Percentiles rank a stretch among this genome's conserved stretches.
phyloP scores from a whole-genome alignment of 64 coral and sea anemone genomes.

The Montipora sp. region DNA sequence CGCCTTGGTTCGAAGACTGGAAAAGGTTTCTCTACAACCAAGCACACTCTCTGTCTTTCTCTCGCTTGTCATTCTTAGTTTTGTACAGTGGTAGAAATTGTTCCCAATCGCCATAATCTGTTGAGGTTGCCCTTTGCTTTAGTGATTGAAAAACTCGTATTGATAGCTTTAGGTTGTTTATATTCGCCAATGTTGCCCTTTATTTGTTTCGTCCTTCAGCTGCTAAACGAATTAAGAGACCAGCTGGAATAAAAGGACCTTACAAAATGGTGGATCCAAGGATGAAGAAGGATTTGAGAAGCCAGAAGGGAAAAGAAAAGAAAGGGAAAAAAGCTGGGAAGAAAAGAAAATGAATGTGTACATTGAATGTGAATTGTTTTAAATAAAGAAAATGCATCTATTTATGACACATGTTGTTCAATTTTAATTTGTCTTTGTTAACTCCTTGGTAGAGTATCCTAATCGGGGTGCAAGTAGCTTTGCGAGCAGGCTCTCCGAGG shows the following conservation, averaged over 20 bases:
- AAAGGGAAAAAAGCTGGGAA: slow-evolving; percentile 58
- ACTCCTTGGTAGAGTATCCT: too few relatives aligned
- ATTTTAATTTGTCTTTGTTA: background rate
- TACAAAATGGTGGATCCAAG: slow-evolving; percentile 94
- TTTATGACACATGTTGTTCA: background rate
- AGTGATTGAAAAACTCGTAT: background rate
- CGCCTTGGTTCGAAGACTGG: too few relatives aligned
- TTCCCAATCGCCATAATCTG: too few relatives aligned
- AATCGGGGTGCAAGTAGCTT: too few relatives aligned
- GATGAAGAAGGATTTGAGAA: slow-evolving; percentile 96
- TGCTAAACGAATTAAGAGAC: slow-evolving; percentile 92
- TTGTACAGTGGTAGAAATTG: too few relatives aligned
- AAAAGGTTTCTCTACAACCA: too few relatives aligned
- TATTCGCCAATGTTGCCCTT: too few relatives aligned
- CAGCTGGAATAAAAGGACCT: slow-evolving; percentile 86
- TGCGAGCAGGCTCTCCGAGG: too few relatives aligned
- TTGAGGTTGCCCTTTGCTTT: too few relatives aligned
- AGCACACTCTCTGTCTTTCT: too few relatives aligned
- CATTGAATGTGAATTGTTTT: background rate
- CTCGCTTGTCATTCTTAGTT: too few relatives aligned
- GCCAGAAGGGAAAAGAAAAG: slow-evolving; percentile 70
- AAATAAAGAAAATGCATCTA: too few relatives aligned
- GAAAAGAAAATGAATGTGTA: slow-evolving; percentile 14
- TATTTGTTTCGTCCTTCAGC: slow-evolving; percentile 40
- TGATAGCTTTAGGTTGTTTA: background rate